Conservation (phyloP, 2,888 invertebrate species). For the Epirrhoe tristata region DNA sequence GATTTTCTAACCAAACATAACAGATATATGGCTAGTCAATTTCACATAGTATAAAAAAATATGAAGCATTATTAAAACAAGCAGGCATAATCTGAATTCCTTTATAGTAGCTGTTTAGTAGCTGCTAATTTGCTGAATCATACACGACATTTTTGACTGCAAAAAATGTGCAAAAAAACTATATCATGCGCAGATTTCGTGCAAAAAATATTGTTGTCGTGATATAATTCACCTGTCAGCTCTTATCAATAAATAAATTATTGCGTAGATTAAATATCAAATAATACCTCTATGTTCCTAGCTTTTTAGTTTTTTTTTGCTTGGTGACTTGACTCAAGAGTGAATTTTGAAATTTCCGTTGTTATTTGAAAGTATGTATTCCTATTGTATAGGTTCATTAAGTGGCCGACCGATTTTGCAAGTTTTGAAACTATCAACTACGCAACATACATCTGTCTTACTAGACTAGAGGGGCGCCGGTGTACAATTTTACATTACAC, state of each 20-base stretch:
- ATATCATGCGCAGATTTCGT: background rate
- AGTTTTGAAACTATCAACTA: background rate
- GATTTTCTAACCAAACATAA: too few species aligned
- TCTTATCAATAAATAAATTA: background rate
- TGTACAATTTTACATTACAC: constrained; percentile 16
- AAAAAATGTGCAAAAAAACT: background rate
- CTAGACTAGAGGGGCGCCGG: background rate
- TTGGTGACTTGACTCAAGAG: too few species aligned
- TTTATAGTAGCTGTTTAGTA: background rate
- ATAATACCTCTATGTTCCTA: too few species aligned
- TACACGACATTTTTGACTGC: background rate
- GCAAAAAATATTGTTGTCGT: background rate
- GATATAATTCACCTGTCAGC: constrained; percentile 1
- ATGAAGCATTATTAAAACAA: background rate
- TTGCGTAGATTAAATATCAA: background rate
- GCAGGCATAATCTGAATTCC: background rate
- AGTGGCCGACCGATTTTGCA: background rate
- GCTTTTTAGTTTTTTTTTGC: too few species aligned
- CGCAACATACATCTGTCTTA: constrained; percentile 1
- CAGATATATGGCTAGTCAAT: too few species aligned
- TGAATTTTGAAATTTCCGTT: too few species aligned
- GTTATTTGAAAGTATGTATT: too few species aligned
- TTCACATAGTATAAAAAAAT: background rate
- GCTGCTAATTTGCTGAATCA: background rate
- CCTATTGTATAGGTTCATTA: background rate